Base-by-base conservation (phyloP, 2,888 invertebrate species). In the Eristalis arbustorum region DNA sequence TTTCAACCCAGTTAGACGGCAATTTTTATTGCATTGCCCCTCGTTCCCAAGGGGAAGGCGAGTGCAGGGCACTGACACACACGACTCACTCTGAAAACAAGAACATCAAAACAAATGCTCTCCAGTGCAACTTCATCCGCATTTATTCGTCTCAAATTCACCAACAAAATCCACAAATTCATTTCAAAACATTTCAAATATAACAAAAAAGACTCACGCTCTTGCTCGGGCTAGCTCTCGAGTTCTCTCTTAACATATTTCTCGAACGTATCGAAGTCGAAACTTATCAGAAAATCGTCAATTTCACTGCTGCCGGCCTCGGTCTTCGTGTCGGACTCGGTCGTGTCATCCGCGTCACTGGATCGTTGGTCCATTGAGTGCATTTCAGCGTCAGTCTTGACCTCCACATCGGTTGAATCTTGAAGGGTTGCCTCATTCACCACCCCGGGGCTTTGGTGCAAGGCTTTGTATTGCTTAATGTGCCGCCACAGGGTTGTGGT, bases 401-500 rank as follows among this genome's bases (percentile, higher is more conserved):
- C 49, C 18, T n/a, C 31, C 28, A 18, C n/a, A 3, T 66, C 31
- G 11, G 23, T 0, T 3, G 10, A 18, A 59, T 22, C 13, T 23
- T 40, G 18, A 42, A 37, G 34, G 18, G n/a, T 40, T 28, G 8
- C 14, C 1, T 69, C 61, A 14, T 2, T n/a, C 0, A 6, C 0
- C 6, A 25, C 3, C 3, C 13, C 6, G n/a, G 8, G n/a, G n/a
- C n/a, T n/a, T 10, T 63, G 40, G 40, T 87, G 85, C 0, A 56
- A 23, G 8, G 74, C 83, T 75, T 31, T 62, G 63, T 72, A 83
- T 2, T 75, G 49, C 6, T 61, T 56, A 13, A 83, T 72, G 31
- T 87, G 63, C 13, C 75, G 72, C 89, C 89, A 89, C 3, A 89
- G 49, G 0, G 89, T 89, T 0, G 89, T 85, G 1, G 79, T 59